Conservation (phyloP, 2,797 vertebrate species). For the Spea hammondii region DNA sequence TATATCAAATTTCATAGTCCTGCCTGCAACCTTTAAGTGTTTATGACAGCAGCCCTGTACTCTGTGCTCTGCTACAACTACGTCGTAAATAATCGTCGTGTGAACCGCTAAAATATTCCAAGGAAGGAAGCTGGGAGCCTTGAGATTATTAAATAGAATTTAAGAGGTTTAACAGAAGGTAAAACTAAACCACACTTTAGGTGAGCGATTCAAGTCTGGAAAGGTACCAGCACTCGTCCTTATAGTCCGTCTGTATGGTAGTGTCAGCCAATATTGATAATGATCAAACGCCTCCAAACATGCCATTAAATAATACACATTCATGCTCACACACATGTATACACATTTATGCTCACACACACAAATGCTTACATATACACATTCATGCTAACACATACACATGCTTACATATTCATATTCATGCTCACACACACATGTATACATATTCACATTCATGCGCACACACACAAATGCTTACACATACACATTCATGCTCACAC, state of each 20-base stretch:
- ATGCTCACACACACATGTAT: too few species aligned
- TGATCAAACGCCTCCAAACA: too few species aligned
- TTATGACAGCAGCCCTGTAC: constrained; percentile 54
- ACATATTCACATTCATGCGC: too few species aligned
- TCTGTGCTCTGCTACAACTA: constrained; percentile 52
- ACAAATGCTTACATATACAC: too few species aligned
- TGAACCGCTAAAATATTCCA: constrained; percentile 47
- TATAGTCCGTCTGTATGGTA: constrained; percentile 39
- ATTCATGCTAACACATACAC: too few species aligned
- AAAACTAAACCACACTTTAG: background rate
- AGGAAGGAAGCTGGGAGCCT: constrained; percentile 17
- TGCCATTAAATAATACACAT: too few species aligned
- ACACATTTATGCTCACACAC: too few species aligned
- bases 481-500: too few species aligned
- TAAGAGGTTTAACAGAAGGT: constrained; percentile 36
- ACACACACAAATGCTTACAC: too few species aligned
- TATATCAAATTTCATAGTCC: constrained; percentile 52
- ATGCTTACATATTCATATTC: too few species aligned
- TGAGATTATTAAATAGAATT: constrained; percentile 8
- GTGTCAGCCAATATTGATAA: too few species aligned
- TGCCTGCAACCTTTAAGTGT: constrained; percentile 53
- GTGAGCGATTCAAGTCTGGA: background rate
- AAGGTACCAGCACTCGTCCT: constrained; percentile 8
- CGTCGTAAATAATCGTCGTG: constrained; percentile 56
- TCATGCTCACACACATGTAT: too few species aligned